These are phyloP conservation scores for Porites australiensis DNA, from an alignment of 64 coral and sea anemone genomes.

Conservation along the genomic window DNA sequence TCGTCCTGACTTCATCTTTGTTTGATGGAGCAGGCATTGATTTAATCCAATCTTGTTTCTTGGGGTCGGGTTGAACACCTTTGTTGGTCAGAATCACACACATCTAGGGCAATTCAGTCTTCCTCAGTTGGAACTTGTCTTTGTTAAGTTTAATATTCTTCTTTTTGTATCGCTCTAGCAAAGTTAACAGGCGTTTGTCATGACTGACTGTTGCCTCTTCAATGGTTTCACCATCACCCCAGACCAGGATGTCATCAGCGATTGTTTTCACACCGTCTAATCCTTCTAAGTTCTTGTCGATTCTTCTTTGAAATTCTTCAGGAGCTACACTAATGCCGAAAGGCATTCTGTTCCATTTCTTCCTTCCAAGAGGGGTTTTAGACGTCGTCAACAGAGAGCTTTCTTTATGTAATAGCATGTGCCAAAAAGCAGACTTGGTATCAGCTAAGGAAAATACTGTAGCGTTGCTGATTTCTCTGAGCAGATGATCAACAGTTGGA, in stretches of 20 bases:
- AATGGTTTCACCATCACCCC: not conserved
- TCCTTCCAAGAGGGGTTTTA: conserved; percentile 45
- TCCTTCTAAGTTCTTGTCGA: not conserved
- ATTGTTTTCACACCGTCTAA: not conserved
- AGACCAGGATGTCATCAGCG: not conserved
- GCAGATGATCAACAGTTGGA: conserved; percentile 19
- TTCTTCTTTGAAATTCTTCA: too few species aligned
- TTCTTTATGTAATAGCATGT: not conserved
- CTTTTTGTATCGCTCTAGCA: not conserved
- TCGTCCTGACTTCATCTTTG: conserved; percentile 12
- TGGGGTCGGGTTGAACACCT: conserved; percentile 22
- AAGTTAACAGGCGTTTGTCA: not conserved
- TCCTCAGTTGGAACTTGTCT: too few species aligned
- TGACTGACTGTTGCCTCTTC: not conserved
- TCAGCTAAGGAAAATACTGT: not conserved
- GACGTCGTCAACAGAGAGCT: conserved; percentile 32
- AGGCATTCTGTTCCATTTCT: conserved; percentile 1
- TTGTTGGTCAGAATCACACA: conserved; percentile 1
- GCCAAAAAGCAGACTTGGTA: not conserved
- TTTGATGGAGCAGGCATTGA: not conserved
- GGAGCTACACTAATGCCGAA: too few species aligned
- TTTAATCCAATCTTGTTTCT: not conserved
- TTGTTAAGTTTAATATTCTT: not conserved
- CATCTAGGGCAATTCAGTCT: too few species aligned
- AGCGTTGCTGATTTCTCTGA: conserved; percentile 20